phyloP scores from a whole-genome alignment of 2,797 vertebrate species.

The Gambelia wislizenii region DNA sequence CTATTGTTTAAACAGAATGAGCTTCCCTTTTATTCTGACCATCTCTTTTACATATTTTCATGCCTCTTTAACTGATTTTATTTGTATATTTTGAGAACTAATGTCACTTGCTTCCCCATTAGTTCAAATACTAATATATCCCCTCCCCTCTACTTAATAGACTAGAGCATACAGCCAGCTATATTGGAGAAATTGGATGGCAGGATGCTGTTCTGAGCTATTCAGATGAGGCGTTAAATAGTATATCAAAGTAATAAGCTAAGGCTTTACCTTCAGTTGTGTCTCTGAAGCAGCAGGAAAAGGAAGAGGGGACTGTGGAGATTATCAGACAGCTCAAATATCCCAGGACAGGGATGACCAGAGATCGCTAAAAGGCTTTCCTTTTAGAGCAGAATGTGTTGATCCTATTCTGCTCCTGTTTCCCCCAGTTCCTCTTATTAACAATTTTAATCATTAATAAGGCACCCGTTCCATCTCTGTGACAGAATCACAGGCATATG shows the following conservation, averaged over 20 bases:
- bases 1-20: constrained; percentile 47
- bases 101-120: constrained; percentile 6
- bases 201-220: neutral
- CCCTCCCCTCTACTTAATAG: neutral
- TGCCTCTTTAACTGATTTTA: constrained; percentile 43
- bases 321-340: no score
- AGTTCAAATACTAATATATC: neutral
- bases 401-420: no score
- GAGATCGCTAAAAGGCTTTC: no score
- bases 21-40: neutral
- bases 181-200: neutral
- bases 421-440: no score
- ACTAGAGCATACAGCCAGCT: constrained; percentile 23
- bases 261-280: neutral
- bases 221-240: neutral
- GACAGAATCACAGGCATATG: no score
- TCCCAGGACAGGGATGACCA: no score
- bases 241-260: neutral
- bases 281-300: neutral
- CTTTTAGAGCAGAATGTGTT: no score
- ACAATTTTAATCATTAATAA: no score
- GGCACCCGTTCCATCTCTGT: no score
- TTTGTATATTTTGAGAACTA: constrained; percentile 12
- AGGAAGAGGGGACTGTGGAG: no score
- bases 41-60: constrained; percentile 19